Evolutionary conservation across 2,113 vertebrate species (phyloP).

Genomic region (Cromileptes altivelis): DNA sequence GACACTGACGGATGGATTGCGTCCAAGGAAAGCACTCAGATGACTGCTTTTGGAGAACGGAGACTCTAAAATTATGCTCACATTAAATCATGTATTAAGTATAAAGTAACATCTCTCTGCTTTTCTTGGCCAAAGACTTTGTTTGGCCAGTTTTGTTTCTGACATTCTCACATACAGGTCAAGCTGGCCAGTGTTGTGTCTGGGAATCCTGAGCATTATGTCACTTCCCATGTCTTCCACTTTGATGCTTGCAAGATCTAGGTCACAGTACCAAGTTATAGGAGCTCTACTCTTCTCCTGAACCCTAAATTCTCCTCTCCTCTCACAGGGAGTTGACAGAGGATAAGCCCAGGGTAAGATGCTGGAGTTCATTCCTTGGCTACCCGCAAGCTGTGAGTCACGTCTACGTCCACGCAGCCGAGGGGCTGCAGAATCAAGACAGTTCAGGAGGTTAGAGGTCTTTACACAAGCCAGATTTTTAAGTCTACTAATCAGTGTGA

Average conservation of each 20-base stretch:
- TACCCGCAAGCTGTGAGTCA: slow-evolving; percentile 91
- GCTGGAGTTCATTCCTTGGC: slow-evolving; percentile 89
- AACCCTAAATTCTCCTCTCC: not conserved
- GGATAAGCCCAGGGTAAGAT: slow-evolving; percentile 88
- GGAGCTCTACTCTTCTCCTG: not conserved
- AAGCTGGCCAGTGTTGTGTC: not conserved
- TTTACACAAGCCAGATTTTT: not conserved
- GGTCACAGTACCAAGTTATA: not conserved
- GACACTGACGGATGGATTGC: not conserved
- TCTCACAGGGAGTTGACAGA: slow-evolving; percentile 88
- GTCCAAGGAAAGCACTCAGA: slow-evolving; percentile 39
- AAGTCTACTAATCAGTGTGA: not conserved
- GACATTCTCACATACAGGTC: slow-evolving; percentile 4
- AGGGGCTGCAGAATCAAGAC: slow-evolving; percentile 88
- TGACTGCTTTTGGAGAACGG: slow-evolving; percentile 8
- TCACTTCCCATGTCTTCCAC: not conserved
- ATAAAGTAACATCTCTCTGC: not conserved
- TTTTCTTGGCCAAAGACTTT: slow-evolving; percentile 38
- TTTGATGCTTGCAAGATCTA: not conserved
- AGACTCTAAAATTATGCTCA: not conserved
- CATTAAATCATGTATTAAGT: slow-evolving; percentile 16
- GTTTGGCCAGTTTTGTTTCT: slow-evolving; percentile 1
- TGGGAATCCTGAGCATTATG: not conserved
- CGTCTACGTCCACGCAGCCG: slow-evolving; percentile 87
- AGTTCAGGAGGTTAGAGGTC: slow-evolving; percentile 84